Evolutionary conservation across 1,140 invertebrate genomes (phyloP).

Genomic region (Drosophila lacteicornis): DNA sequence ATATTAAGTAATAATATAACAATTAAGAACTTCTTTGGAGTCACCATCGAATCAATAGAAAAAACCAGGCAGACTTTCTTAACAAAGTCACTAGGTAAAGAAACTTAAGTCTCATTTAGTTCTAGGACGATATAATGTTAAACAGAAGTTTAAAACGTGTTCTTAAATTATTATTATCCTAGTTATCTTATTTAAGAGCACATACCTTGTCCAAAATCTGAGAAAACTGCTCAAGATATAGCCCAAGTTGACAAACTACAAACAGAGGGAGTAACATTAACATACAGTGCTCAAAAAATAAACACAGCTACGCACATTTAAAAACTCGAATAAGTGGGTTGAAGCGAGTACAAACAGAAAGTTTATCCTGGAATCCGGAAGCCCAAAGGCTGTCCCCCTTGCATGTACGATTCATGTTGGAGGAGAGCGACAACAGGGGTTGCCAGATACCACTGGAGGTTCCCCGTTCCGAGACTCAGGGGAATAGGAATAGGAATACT

Average conservation of each 20-base stretch:
- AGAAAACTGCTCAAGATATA: slow-evolving; percentile 20
- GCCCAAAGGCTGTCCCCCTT: slow-evolving; percentile 6
- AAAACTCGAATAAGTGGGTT: slow-evolving; percentile 24
- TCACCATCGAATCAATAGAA: slow-evolving; percentile 18
- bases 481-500: slow-evolving; percentile 25
- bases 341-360: slow-evolving; percentile 29
- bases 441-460: slow-evolving; percentile 1
- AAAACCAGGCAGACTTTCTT: neutral
- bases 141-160: too few species aligned
- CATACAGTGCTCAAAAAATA: slow-evolving; percentile 6
- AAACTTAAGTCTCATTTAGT: too few species aligned
- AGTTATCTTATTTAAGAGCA: too few species aligned
- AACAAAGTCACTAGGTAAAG: neutral
- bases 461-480: neutral
- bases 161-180: neutral
- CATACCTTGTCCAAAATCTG: neutral
- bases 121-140: neutral
- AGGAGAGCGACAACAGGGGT: neutral
- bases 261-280: neutral
- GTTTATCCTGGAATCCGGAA: slow-evolving; percentile 23
- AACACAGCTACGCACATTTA: slow-evolving; percentile 13
- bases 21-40: too few species aligned
- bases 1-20: too few species aligned
- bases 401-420: neutral
- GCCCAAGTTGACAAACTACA: slow-evolving; percentile 58